Conservation (phyloP, 2,888 invertebrate species). For the Epinotia brunnichana region DNA sequence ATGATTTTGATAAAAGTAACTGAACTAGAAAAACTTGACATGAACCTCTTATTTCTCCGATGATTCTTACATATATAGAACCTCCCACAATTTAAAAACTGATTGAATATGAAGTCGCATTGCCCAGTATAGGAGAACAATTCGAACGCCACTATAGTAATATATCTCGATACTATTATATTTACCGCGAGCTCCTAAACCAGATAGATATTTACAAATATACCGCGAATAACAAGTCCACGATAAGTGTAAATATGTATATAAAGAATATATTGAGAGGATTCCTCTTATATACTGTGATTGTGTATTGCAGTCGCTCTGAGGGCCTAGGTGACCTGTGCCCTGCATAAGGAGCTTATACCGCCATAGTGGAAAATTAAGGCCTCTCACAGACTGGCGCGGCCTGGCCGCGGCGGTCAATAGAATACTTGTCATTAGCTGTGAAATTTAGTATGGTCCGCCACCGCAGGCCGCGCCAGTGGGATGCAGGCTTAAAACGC, state of each 20-base stretch:
- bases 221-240: conserved; percentile 56
- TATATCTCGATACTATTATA: conserved; percentile 27
- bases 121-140: conserved; percentile 21
- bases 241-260: conserved; percentile 75
- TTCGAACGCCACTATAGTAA: conserved; percentile 27
- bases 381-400: too few relatives aligned
- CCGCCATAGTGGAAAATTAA: conserved; percentile 6
- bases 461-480: too few relatives aligned
- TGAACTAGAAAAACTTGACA: neutral
- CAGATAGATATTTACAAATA: conserved; percentile 53
- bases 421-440: too few relatives aligned
- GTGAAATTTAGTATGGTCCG: too few relatives aligned
- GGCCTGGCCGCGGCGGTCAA: too few relatives aligned
- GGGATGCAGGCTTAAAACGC: too few relatives aligned
- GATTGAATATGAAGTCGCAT: neutral
- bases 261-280: conserved; percentile 63
- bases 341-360: conserved; percentile 3
- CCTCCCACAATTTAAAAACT: neutral
- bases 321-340: conserved; percentile 42
- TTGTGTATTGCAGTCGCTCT: conserved; percentile 7
- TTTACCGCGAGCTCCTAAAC: conserved; percentile 46
- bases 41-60: neutral
- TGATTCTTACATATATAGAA: neutral
- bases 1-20: neutral
- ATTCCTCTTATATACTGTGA: conserved; percentile 45